Evolutionary conservation across 2,888 invertebrate genomes (phyloP).

Genomic region (Lamellibrachia satsuma): DNA sequence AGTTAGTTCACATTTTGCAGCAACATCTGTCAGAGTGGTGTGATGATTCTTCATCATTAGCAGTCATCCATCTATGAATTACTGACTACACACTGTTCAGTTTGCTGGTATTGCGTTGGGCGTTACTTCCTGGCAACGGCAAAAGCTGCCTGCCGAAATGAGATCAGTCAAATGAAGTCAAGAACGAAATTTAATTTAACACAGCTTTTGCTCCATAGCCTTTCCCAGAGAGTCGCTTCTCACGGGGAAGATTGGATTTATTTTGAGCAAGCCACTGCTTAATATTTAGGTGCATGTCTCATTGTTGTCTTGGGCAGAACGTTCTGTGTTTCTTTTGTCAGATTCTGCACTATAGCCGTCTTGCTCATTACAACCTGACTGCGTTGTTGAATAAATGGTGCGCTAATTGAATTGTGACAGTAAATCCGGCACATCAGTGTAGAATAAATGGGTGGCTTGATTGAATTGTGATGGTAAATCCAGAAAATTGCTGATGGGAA

Average conservation of each 20-base stretch:
- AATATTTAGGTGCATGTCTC: neutral
- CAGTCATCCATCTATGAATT: neutral
- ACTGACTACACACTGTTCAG: neutral
- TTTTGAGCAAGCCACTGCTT: neutral
- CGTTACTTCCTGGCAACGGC: neutral
- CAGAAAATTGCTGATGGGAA: neutral
- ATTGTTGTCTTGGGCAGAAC: neutral
- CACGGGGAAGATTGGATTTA: neutral
- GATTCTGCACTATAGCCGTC: neutral
- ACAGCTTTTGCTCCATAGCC: neutral
- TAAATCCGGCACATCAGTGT: neutral
- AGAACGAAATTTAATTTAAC: neutral
- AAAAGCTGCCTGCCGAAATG: neutral
- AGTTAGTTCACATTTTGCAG: slow-evolving; percentile 7
- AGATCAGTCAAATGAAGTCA: neutral
- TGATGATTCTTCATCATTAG: neutral
- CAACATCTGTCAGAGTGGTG: neutral
- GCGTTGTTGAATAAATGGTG: neutral
- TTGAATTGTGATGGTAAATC: slow-evolving; percentile 10
- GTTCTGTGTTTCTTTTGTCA: neutral
- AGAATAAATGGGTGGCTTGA: slow-evolving; percentile 13
- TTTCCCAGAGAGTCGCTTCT: neutral
- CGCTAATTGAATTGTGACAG: neutral
- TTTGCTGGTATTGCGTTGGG: neutral
- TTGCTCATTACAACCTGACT: neutral